These are phyloP conservation scores for Apodemia duryi DNA, from an alignment of 2,888 invertebrate genomes.

Conservation along the genomic window DNA sequence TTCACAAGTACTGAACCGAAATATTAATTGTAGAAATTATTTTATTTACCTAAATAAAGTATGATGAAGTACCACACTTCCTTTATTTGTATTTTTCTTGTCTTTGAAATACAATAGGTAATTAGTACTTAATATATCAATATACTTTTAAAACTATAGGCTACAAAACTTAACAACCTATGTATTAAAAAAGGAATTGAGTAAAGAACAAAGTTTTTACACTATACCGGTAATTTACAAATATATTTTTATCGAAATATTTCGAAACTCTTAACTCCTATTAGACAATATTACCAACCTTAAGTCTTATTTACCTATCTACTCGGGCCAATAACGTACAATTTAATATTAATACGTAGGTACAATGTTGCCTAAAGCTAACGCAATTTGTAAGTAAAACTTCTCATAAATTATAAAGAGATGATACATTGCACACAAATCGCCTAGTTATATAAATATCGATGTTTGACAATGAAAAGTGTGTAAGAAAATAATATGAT, in stretches of 20 bases:
- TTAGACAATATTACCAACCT: neutral
- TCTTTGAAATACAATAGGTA: too few relatives aligned
- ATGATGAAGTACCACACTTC: too few relatives aligned
- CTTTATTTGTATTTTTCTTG: too few relatives aligned
- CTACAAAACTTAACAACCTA: neutral
- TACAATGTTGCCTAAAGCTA: neutral
- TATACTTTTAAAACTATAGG: too few relatives aligned
- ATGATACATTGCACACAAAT: conserved; percentile 2
- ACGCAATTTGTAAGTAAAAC: neutral
- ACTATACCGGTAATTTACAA: neutral
- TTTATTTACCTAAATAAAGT: too few relatives aligned
- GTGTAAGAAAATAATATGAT: conserved; percentile 15
- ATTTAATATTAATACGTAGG: neutral
- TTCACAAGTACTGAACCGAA: too few relatives aligned
- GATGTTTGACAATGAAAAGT: conserved; percentile 21
- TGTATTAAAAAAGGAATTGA: conserved; percentile 1
- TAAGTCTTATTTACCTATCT: conserved; percentile 6
- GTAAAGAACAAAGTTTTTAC: neutral
- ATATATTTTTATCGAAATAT: neutral
- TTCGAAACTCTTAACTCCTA: neutral
- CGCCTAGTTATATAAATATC: conserved; percentile 15
- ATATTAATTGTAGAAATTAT: too few relatives aligned
- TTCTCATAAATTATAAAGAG: conserved; percentile 3
- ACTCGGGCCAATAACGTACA: neutral
- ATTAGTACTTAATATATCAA: too few relatives aligned